A percentile compares a stretch with the other conserved stretches of the same genome.
phyloP scores from a whole-genome alignment of 2,888 invertebrate genomes.

The Euspilapteryx auroguttella region DNA sequence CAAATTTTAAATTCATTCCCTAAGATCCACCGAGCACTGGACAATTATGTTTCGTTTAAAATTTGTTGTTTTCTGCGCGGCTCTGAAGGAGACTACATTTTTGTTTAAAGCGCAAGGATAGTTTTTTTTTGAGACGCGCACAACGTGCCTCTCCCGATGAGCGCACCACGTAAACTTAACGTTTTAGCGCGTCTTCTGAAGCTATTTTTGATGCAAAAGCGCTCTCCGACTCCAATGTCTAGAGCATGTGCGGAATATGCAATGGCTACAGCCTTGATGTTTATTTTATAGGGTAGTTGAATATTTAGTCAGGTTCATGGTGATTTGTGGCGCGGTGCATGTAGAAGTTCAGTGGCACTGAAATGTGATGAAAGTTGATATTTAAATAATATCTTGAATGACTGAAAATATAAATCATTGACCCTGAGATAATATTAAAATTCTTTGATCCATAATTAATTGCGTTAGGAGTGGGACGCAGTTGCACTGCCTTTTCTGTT shows the following conservation, averaged over 20 bases:
- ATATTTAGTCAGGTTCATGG: conserved; percentile 7
- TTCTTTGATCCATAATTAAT: too few relatives aligned
- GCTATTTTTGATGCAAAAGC: conserved; percentile 60
- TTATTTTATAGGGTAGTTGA: conserved; percentile 13
- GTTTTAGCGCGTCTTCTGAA: conserved; percentile 49
- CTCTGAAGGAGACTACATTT: background rate
- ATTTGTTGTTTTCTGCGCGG: background rate
- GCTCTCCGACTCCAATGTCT: conserved; percentile 54
- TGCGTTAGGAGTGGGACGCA: too few relatives aligned
- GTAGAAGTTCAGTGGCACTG: too few relatives aligned
- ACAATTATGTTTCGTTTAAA: too few relatives aligned
- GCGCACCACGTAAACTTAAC: conserved; percentile 41
- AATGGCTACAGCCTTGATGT: conserved; percentile 47
- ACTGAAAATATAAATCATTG: too few relatives aligned
- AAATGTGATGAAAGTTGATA: too few relatives aligned
- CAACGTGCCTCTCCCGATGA: conserved; percentile 16
- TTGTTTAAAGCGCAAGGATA: background rate
- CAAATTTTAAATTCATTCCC: too few relatives aligned
- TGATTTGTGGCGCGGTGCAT: too few relatives aligned
- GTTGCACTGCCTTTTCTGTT: too few relatives aligned
- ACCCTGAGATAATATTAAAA: too few relatives aligned
- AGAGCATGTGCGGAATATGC: conserved; percentile 60
- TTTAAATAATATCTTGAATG: too few relatives aligned
- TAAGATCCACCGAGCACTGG: too few relatives aligned
- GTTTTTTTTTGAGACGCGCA: background rate